Evolutionary conservation across 2,888 invertebrate genomes (phyloP).

Genomic region (Leuctra nigra): DNA sequence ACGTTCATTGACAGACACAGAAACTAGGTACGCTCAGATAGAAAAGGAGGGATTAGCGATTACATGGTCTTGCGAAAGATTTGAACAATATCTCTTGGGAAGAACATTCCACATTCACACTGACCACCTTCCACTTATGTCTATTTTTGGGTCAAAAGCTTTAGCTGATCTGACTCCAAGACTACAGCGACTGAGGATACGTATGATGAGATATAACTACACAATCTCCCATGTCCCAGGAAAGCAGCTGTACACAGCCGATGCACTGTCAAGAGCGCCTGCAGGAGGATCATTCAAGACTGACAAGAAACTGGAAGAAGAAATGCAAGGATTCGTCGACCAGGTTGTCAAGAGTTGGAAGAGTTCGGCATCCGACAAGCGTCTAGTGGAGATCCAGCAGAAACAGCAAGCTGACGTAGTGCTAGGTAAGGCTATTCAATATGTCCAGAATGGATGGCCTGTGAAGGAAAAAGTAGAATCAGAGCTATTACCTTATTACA

Average conservation of each 20-base stretch:
- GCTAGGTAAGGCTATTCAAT: neutral
- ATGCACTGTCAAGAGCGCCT: constrained; percentile 33
- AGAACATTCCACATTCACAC: constrained; percentile 34
- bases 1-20: constrained; percentile 33
- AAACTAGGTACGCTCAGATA: constrained; percentile 36
- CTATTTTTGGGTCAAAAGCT: constrained; percentile 35
- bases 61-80: constrained; percentile 35
- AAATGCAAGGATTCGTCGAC: neutral
- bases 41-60: constrained; percentile 36
- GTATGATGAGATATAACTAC: constrained; percentile 34
- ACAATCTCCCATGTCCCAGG: constrained; percentile 33
- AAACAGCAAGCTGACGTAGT: neutral
- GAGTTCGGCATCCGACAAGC: neutral
- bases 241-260: constrained; percentile 34
- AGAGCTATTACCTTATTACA: neutral
- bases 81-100: constrained; percentile 35
- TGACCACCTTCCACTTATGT: constrained; percentile 37
- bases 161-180: constrained; percentile 36
- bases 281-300: neutral
- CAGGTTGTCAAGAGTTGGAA: neutral
- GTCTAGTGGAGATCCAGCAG: neutral
- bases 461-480: neutral
- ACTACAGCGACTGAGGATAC: constrained; percentile 36
- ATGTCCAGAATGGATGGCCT: neutral
- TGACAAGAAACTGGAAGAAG: neutral